Percentiles rank a stretch among this genome's conserved stretches.
Conservation (phyloP, 2,888 invertebrate species). For the Tachystola acroxantha region DNA sequence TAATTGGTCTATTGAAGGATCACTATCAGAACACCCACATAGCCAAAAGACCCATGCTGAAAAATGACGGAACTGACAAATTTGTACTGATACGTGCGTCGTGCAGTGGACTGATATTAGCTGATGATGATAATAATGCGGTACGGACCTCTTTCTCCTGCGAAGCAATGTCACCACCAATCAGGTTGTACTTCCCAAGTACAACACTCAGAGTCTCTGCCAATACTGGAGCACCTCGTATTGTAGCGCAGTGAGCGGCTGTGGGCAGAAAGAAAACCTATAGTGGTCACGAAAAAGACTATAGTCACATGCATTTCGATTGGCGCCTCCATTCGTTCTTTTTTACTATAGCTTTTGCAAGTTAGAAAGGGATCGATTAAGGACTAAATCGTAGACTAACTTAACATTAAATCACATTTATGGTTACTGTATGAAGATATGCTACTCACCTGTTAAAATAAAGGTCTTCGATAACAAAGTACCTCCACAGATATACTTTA, state of each 20-base stretch:
- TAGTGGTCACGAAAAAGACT: constrained; percentile 9
- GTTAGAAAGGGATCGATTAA: too few species aligned
- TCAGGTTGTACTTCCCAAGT: constrained; percentile 47
- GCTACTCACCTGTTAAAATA: constrained; percentile 49
- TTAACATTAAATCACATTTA: too few species aligned
- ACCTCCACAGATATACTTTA: constrained; percentile 53
- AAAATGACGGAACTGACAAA: too few species aligned
- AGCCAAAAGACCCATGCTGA: too few species aligned
- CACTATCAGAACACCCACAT: too few species aligned
- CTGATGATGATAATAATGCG: not conserved
- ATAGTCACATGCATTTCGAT: not conserved
- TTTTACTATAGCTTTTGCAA: too few species aligned
- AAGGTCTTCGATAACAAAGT: constrained; percentile 39
- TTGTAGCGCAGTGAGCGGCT: constrained; percentile 46
- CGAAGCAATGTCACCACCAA: constrained; percentile 35
- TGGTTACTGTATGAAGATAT: too few species aligned
- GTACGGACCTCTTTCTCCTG: constrained; percentile 38
- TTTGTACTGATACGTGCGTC: too few species aligned
- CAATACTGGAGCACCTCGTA: constrained; percentile 29
- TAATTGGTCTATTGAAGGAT: too few species aligned
- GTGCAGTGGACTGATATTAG: too few species aligned
- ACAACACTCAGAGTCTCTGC: constrained; percentile 36
- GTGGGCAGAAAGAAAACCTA: constrained; percentile 1
- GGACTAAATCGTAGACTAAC: too few species aligned
- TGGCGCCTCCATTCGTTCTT: too few species aligned